Base-by-base conservation (phyloP, 1,140 invertebrate species). In the Micrasema minimum region DNA sequence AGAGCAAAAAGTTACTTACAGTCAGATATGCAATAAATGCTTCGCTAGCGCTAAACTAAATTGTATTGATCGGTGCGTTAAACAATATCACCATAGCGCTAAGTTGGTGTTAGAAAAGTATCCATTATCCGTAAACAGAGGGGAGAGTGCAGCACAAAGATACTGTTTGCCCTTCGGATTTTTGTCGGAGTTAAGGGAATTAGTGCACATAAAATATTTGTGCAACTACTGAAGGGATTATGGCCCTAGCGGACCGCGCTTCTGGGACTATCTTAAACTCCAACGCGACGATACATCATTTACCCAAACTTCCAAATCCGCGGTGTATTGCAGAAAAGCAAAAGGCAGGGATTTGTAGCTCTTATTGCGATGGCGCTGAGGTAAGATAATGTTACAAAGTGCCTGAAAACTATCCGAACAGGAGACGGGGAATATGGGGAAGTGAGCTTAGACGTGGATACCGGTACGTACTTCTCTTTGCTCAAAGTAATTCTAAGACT, bases 141-240 rank as follows among this genome's bases (percentile, higher is more conserved):
- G 65, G 66, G 51, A 5, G 72, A 64, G 69, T 74, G 72, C 72
- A 45, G 35, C 23, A 23, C 53, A 50, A 31, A 67, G 72, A 74
- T 74, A 74, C 50, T 74, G 50, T 74, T 74, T 74, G 59, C 65
- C 72, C 37, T 74, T 62, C 41, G 68, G 72, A 74, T 74, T 74
- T 74, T 74, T 74, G 72, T 66, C 61, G 37, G 72, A 57, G 65
- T 71, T 74, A 74, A 74, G 68, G 66, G 72, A 74, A 74, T 74
- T 74, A 74, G 69, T 64, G 26, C 53, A 46, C 62, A 61, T 67
- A 68, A 74, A 71, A 74, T 74, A 74, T 74, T 74, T 74, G 72
- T 51, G 35, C 72, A 69, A 65, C 26, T 41, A 10, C 65, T 18
- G 51, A 31, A 22, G 18, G 72, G 69, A 74, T 74, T 74, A 74